Base-by-base conservation (phyloP, 1,140 invertebrate genomes). In the Calosoma granatense region DNA sequence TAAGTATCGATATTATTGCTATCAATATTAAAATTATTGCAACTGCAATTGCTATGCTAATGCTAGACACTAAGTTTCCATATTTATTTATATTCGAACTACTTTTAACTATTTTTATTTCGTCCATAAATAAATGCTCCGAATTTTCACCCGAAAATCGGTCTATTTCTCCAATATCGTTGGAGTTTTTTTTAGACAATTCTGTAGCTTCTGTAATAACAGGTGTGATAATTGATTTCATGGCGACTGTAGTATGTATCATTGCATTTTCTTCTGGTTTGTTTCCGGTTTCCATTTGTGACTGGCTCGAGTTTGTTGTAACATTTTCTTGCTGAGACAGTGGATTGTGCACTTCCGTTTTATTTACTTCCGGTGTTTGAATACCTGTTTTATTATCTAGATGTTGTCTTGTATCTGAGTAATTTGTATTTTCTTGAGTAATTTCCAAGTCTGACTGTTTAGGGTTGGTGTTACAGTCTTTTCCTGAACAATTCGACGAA, bases 181-280 rank as follows among this genome's bases (percentile, higher is more conserved):
- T 17, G 9, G 17, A 47, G 41, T 47, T 47, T 47, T 47, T 47
- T 47, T 47, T 47, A 9, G 41, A 47, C 17, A n/a, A n/a, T 47
- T 47, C 41, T 47, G 9, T 17, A 47, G 41, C 17, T 47, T 17
- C 15, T 17, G 41, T 11, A 47, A 12, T 6, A 47, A 11, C 6
- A n/a, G n/a, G n/a, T n/a, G n/a, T n/a, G n/a, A n/a, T n/a, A n/a
- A n/a, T n/a, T n/a, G n/a, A n/a, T n/a, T n/a, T n/a, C n/a, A n/a
- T n/a, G n/a, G n/a, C n/a, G n/a, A n/a, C n/a, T n/a, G n/a, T n/a
- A n/a, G n/a, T n/a, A n/a, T n/a, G n/a, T n/a, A n/a, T n/a, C n/a
- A n/a, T n/a, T 47, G 9, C 41, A 17, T 47, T 47, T 9, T 12
- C 15, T 47, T 17, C 41, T n/a, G 17, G 41, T 47, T 47, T 47